Base-by-base conservation (phyloP, 2,888 invertebrate species). In the Mythimna albipuncta region DNA sequence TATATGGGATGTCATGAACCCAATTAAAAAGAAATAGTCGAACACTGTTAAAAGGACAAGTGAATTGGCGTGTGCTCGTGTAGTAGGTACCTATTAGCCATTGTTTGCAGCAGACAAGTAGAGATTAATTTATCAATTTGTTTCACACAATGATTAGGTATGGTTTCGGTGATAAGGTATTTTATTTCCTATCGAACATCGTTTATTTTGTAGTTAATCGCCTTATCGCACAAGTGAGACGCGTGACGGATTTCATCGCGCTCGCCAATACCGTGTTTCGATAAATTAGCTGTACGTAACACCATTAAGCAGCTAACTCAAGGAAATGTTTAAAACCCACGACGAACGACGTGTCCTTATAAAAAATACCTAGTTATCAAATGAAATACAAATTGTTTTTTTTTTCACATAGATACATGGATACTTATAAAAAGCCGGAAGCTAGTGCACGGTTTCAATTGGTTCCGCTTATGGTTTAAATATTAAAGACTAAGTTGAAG, bases 131-230 rank as follows among this genome's bases (percentile, higher is more conserved):
- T 54, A 13, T 35, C 47, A 6, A 72, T 66, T 63, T 19, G 62
- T 54, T 57, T 57, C 65, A 77, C 57, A 47, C 52, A n/a, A 32
- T 52, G 61, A 62, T 69, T 69, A 38, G 19, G n/a, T 54, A 74
- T 66, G 32, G 52, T 35, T 50, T 47, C 9, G 21, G 54, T 21
- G 78, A 66, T 63, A 65, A 47, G 47, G 32, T 44, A 44, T 35
- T 52, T 19, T 47, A 32, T 65, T 47, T 73, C 19, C n/a, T 47
- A 66, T 50, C 35, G 21, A 58, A 54, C 69, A 75, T 50, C 2
- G 52, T 41, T 58, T 57, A 58, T 44, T 19, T 61, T 54, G 54
- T 19, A 74, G 54, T 47, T 52, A 38, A 54, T 41, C 47, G 38
- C 54, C n/a, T n/a, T 44, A 58, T 13, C 19, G 10, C 6, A 41